Evolutionary conservation across 2,888 invertebrate genomes (phyloP), one percentile per base, ranked within the genome.

Genomic region (Drosophila longiperda): DNA sequence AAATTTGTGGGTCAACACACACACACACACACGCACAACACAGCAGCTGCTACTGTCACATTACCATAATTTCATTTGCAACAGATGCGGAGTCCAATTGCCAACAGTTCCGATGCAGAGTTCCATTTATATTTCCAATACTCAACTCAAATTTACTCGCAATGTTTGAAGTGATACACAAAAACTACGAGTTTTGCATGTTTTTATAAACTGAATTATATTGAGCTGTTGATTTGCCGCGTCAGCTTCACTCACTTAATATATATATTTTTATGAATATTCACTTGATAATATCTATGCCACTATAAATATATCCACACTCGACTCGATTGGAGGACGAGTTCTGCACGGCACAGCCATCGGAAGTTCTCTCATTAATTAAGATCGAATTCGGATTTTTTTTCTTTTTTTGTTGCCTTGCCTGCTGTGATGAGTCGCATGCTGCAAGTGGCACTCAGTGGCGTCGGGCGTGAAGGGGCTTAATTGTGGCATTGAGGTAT

Each of bases 21-120:
- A 45, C 32, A 69, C 65, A 68, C 23, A 54, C 29, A 63, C 49
- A 66, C 66, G 15, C 33, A 64, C 66, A 66, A 36, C 12, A 53
- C 36, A 66, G 66, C 67, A 68, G 76, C 73, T 80, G 83, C 52
- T 63, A 59, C 76, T 85, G 85, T 78, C 90, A 80, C 85, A 89
- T 89, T 86, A 87, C 82, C 90, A 89, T 86, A 89, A 86, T 86
- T 87, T 87, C 72, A 89, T 89, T 86, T 85, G 86, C 88, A 82
- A 79, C 84, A 79, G 70, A 69, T 75, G 83, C 83, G 69, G n/a
- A 69, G 54, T 33, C 81, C 81, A 77, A 73, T 80, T 72, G 68
- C 65, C 60, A 80, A 42, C 73, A 80, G 73, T 80, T 77, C 60
- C 63, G 65, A 50, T 57, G 40, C 45, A 45, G 0, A 23, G 26